Evolutionary conservation across 2,888 invertebrate species (phyloP).

Genomic region (Himalopsyche japonica): DNA sequence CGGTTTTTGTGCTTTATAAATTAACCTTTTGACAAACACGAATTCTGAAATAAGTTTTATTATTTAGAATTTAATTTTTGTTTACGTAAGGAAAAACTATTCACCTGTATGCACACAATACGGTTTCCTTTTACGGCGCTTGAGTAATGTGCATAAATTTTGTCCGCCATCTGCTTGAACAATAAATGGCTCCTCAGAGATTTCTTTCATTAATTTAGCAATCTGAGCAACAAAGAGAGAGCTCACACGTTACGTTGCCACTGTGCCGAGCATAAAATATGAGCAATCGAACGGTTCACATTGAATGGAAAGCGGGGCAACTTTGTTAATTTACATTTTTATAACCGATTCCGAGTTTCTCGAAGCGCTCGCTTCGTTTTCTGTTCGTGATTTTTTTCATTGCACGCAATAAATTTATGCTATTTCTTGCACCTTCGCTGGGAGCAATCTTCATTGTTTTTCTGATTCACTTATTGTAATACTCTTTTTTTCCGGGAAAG

Average conservation of each 20-base stretch:
- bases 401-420: neutral
- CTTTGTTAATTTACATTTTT: conserved; percentile 36
- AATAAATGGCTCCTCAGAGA: conserved; percentile 23
- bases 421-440: neutral
- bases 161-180: conserved; percentile 11
- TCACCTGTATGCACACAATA: neutral
- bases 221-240: conserved; percentile 3
- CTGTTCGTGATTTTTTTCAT: neutral
- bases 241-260: neutral
- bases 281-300: conserved; percentile 23
- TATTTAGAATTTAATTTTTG: too few species aligned
- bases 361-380: neutral
- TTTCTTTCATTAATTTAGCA: conserved; percentile 27
- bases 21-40: too few species aligned
- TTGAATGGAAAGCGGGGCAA: conserved; percentile 11
- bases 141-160: conserved; percentile 7
- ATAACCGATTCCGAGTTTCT: conserved; percentile 31
- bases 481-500: too few species aligned
- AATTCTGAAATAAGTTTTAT: too few species aligned
- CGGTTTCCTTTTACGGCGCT: neutral
- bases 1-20: too few species aligned
- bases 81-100: neutral
- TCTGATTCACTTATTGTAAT: too few species aligned
- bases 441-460: neutral
- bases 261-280: conserved; percentile 25